Evolutionary conservation across 2,797 vertebrate genomes (phyloP).

Genomic region (Peromyscus attwateri): DNA sequence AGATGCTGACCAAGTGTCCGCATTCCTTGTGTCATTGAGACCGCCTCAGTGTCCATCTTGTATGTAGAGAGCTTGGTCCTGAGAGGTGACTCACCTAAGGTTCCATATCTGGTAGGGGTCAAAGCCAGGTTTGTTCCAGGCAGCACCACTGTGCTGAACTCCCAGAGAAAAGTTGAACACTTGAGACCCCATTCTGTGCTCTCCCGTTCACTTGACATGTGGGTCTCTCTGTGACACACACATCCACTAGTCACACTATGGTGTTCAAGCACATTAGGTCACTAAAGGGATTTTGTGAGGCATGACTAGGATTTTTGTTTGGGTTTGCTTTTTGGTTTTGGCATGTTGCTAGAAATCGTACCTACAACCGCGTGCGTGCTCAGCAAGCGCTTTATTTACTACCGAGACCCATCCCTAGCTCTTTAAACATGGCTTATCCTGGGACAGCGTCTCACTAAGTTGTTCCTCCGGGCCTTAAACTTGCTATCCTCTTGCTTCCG

Average conservation of each 20-base stretch:
- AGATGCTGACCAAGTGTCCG: rapidly evolving
- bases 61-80: rapidly evolving
- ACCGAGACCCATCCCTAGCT: neutral
- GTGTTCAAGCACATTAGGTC: neutral
- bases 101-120: rapidly evolving
- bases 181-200: neutral
- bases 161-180: neutral
- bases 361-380: neutral
- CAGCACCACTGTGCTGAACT: neutral
- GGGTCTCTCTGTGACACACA: neutral
- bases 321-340: neutral
- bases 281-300: neutral
- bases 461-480: neutral
- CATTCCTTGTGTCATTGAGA: rapidly evolving
- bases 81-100: neutral
- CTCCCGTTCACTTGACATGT: rapidly evolving
- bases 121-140: neutral
- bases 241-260: rapidly evolving
- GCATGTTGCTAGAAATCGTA: neutral
- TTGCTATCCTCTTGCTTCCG: neutral
- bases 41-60: rapidly evolving
- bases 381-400: neutral
- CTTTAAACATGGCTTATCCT: neutral
- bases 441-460: neutral
- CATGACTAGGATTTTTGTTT: neutral